Conservation (phyloP, 2,888 invertebrate species). For the Steromphala cineraria region DNA sequence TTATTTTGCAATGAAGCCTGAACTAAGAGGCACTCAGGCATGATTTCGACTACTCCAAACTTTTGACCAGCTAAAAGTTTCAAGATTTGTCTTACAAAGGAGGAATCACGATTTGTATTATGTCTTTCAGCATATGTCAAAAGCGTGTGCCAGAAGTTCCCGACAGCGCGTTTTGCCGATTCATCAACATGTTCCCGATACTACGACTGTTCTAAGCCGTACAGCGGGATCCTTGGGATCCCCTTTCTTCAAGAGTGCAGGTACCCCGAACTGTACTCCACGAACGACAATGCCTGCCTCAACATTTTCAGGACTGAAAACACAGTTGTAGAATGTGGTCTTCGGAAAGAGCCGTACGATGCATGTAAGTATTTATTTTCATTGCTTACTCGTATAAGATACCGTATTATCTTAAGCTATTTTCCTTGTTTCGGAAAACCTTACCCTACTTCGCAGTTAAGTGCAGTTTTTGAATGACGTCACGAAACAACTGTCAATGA, state of each 20-base stretch:
- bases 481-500: no score
- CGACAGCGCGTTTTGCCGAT: conserved; percentile 46
- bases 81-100: no score
- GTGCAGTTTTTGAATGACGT: no score
- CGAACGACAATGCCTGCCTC: conserved; percentile 22
- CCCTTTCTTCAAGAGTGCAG: conserved; percentile 52
- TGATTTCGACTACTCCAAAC: no score
- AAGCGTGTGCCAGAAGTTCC: conserved; percentile 33
- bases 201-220: conserved; percentile 52
- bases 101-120: no score
- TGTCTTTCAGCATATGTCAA: background rate
- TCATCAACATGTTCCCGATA: conserved; percentile 61
- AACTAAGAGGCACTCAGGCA: no score
- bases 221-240: conserved; percentile 33
- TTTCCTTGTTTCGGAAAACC: no score
- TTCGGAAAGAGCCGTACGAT: conserved; percentile 45
- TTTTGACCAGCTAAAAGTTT: no score
- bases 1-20: no score
- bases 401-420: no score
- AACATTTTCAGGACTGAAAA: background rate
- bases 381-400: no score
- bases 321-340: conserved; percentile 44
- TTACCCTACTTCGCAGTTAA: no score
- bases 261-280: conserved; percentile 57
- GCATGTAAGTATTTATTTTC: conserved; percentile 50